Percentiles rank a stretch among this genome's conserved stretches.
phyloP scores from a whole-genome alignment of 2,888 invertebrate species.

The Phrixothrix hirtus region DNA sequence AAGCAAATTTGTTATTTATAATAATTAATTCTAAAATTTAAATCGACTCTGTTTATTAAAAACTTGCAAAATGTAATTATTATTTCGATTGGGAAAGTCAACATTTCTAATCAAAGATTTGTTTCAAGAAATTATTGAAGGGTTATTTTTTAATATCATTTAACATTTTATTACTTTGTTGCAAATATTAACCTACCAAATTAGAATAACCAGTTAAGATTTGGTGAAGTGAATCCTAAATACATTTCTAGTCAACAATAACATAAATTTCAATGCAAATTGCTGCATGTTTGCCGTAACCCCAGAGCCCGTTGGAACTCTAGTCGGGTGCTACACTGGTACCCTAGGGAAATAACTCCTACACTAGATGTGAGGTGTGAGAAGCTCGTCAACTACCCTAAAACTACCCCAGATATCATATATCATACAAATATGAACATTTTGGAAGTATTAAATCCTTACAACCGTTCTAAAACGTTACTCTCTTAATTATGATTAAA shows the following conservation, averaged over 20 bases:
- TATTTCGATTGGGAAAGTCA: too few species aligned
- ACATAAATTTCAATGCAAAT: slow-evolving; percentile 51
- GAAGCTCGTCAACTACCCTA: slow-evolving; percentile 37
- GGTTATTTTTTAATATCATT: too few species aligned
- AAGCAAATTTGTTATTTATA: too few species aligned
- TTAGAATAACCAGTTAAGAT: slow-evolving; percentile 30
- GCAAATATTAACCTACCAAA: too few species aligned
- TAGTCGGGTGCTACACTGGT: slow-evolving; percentile 40
- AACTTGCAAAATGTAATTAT: too few species aligned
- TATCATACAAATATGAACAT: slow-evolving; percentile 9
- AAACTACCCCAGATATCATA: slow-evolving; percentile 32
- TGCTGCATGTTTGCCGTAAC: slow-evolving; percentile 44
- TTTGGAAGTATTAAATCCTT: slow-evolving; percentile 1
- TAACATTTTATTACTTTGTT: too few species aligned
- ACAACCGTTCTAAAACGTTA: too few species aligned
- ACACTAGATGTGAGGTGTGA: slow-evolving; percentile 33
- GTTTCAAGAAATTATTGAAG: too few species aligned
- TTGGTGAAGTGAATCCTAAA: slow-evolving; percentile 37
- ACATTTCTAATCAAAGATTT: too few species aligned
- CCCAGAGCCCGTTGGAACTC: slow-evolving; percentile 42
- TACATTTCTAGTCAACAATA: slow-evolving; percentile 47
- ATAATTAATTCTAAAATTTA: too few species aligned
- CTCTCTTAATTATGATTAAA: too few species aligned
- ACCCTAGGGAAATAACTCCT: slow-evolving; percentile 39
- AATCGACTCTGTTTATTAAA: too few species aligned